Evolutionary conservation across 2,797 vertebrate genomes (phyloP).

Genomic region (Scolopax rusticola): DNA sequence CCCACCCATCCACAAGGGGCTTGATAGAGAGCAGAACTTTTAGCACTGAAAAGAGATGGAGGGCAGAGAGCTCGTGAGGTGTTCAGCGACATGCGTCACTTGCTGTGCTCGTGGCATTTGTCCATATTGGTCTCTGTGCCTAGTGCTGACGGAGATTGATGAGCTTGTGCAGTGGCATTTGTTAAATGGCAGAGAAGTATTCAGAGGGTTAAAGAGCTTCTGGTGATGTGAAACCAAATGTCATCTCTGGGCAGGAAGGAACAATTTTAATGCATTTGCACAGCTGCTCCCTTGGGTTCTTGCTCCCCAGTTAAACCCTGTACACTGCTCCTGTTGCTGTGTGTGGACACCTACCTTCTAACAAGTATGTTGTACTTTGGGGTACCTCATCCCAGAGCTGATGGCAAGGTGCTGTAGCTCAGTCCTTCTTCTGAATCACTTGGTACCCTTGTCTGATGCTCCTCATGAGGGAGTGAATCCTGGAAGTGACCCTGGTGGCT

Average conservation of each 20-base stretch:
- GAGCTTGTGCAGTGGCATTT: constrained; percentile 58
- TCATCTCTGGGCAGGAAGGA: background rate
- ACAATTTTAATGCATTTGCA: background rate
- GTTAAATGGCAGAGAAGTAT: constrained; percentile 17
- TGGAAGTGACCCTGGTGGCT: background rate
- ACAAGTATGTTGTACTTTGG: background rate
- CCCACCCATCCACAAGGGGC: background rate
- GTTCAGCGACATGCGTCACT: background rate
- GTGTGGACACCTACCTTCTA: background rate
- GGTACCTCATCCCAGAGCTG: background rate
- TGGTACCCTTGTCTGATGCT: background rate
- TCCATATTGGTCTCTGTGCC: background rate
- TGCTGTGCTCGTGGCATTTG: background rate
- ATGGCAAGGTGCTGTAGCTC: background rate
- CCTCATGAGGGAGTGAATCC: background rate
- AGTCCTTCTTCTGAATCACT: background rate
- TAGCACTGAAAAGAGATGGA: background rate
- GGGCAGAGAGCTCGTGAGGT: background rate
- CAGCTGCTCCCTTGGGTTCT: background rate
- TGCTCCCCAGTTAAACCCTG: background rate
- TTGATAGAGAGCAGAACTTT: background rate
- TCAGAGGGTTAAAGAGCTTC: constrained; percentile 20
- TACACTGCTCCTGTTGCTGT: background rate
- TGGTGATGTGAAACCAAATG: constrained; percentile 15
- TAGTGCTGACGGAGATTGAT: background rate